Evolutionary conservation across 2,797 vertebrate species (phyloP).

Genomic region (Myotis pilosus): DNA sequence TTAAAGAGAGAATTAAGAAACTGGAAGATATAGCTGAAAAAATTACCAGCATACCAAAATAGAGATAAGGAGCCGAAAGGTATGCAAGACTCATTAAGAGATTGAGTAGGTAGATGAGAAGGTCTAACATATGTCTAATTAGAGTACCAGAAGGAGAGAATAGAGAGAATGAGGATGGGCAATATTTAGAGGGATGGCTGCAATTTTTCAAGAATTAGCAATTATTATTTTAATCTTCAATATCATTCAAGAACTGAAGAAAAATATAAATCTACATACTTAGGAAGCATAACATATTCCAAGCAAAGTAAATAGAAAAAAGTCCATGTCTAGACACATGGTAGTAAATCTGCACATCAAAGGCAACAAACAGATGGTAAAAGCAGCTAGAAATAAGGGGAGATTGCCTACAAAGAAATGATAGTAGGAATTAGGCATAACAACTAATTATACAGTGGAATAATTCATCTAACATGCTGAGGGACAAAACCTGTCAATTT

Average conservation of each 20-base stretch:
- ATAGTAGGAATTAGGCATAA: not conserved
- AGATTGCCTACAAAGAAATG: not conserved
- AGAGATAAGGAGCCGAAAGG: not conserved
- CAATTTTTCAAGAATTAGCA: not conserved
- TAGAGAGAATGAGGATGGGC: not conserved
- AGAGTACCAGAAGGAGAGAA: not conserved
- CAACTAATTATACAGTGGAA: not conserved
- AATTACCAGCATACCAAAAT: not conserved
- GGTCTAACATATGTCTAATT: not conserved
- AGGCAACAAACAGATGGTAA: not conserved
- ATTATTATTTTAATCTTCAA: not conserved
- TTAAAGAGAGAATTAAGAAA: slow-evolving; percentile 4
- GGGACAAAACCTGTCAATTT: not conserved
- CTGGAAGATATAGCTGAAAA: not conserved
- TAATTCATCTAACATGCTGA: not conserved
- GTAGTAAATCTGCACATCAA: not conserved
- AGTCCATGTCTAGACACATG: not conserved
- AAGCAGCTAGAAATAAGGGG: not conserved
- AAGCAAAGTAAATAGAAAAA: not conserved
- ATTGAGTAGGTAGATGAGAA: not conserved
- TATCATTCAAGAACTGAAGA: not conserved
- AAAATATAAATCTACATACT: not conserved
- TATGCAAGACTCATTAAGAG: not conserved
- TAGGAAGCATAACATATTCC: not conserved
- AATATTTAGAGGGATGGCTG: not conserved